Percentiles rank a stretch among this genome's conserved stretches.
These are phyloP conservation scores for Enteromius treurensis DNA, from an alignment of 2,797 vertebrate species.

Conservation along the genomic window DNA sequence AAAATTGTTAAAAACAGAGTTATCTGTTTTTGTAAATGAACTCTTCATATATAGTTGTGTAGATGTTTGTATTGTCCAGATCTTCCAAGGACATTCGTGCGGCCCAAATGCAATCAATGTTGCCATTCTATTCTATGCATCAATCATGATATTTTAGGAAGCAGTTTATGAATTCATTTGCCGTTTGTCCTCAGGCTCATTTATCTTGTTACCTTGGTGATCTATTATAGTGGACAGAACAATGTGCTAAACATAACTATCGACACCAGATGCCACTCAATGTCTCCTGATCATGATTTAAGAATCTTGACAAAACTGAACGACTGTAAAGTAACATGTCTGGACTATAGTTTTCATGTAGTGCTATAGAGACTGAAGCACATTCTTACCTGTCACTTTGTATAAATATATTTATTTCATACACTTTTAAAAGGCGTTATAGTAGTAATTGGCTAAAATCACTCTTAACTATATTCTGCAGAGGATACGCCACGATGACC, in stretches of 20 bases:
- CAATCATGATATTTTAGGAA: background rate
- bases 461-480: conserved; percentile 29
- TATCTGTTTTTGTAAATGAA: too few relatives aligned
- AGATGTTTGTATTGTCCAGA: background rate
- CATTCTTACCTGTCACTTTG: background rate
- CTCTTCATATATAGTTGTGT: too few relatives aligned
- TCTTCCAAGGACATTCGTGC: background rate
- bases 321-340: background rate
- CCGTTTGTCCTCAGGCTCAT: background rate
- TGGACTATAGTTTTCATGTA: background rate
- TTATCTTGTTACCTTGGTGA: background rate
- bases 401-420: background rate
- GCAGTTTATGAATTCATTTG: background rate
- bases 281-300: background rate
- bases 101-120: background rate
- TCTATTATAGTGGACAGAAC: background rate
- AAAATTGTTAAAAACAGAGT: too few relatives aligned
- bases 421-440: background rate
- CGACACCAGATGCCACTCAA: background rate
- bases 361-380: too few relatives aligned
- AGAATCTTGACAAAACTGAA: background rate
- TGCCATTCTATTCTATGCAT: background rate
- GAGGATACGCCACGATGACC: conserved; percentile 52
- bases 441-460: background rate
- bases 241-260: background rate